Conservation (phyloP, 2,888 invertebrate genomes). For the Acleris cristana region DNA sequence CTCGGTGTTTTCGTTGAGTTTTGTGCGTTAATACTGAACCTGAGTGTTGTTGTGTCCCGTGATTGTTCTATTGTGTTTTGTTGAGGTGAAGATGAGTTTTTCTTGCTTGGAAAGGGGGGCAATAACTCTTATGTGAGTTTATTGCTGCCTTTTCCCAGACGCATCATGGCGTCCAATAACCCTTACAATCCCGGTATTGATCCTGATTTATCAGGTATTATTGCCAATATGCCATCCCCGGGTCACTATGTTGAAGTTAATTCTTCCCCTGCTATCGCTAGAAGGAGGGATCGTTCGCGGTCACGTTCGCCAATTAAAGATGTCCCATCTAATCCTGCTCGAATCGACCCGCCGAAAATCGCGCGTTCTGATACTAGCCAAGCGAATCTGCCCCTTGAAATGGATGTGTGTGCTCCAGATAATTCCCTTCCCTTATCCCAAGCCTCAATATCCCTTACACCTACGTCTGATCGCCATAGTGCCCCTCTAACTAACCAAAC, state of each 20-base stretch:
- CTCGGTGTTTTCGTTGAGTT: background rate
- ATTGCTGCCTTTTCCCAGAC: background rate
- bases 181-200: background rate
- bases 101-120: background rate
- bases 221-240: background rate
- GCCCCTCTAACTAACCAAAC: background rate
- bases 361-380: too few species aligned
- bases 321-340: too few species aligned
- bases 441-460: too few species aligned
- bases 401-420: too few species aligned
- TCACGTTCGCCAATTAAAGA: too few species aligned
- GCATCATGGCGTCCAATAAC: background rate
- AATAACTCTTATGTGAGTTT: constrained; percentile 1
- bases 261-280: background rate
- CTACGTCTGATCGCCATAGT: too few species aligned
- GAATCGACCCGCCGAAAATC: too few species aligned
- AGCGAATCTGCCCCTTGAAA: too few species aligned
- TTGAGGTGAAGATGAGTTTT: background rate
- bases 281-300: too few species aligned
- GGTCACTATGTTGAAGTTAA: background rate
- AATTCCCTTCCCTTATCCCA: too few species aligned
- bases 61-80: background rate
- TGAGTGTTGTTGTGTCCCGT: background rate
- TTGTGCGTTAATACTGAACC: background rate
- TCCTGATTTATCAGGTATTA: background rate